Base-by-base conservation (phyloP, 2,888 invertebrate species). In the Andrena chrysosceles region DNA sequence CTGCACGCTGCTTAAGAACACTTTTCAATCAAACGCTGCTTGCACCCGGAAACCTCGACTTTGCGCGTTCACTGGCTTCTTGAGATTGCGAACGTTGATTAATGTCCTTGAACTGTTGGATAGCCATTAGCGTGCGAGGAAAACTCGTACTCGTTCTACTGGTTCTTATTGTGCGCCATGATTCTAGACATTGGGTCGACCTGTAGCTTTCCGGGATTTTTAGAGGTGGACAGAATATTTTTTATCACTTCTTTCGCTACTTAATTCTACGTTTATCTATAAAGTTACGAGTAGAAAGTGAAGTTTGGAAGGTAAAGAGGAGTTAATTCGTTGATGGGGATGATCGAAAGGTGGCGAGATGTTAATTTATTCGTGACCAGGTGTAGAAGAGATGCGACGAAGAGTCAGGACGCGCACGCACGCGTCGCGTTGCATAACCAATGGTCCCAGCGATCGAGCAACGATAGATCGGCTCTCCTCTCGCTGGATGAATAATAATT, bases 401-500 rank as follows among this genome's bases (percentile, higher is more conserved):
- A 35, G 35, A 42, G 68, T 2, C 35, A 5, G 23, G 62, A 62
- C 35, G 52, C 70, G 7, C 69, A 16, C 49, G 67, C 29, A 23
- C 63, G 71, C n/a, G 26, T 66, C 33, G 56, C 42, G 63, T 71
- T 64, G 77, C 77, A 77, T 77, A 77, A 77, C 63, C 71, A 77
- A 77, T 60, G 72, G 52, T 23, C 52, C 29, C 42, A 33, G 74
- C 35, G 77, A 77, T 73, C 66, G 35, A 4, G 35, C 29, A 52
- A 66, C 77, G 80, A 80, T 72, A 72, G 80, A 81, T 81, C 79
- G 52, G n/a, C 64, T 35, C 13, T 35, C 31, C 42, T 60, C 64
- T 60, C 42, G 20, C 81, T 66, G 54, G 66, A 60, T 54, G 81
- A 81, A 75, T 80, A 79, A 74, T 70, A 74, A 81, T 74, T 52